These are phyloP conservation scores for Sceliomorpha sp. DNA, from an alignment of 2,888 invertebrate species.

Conservation along the genomic window DNA sequence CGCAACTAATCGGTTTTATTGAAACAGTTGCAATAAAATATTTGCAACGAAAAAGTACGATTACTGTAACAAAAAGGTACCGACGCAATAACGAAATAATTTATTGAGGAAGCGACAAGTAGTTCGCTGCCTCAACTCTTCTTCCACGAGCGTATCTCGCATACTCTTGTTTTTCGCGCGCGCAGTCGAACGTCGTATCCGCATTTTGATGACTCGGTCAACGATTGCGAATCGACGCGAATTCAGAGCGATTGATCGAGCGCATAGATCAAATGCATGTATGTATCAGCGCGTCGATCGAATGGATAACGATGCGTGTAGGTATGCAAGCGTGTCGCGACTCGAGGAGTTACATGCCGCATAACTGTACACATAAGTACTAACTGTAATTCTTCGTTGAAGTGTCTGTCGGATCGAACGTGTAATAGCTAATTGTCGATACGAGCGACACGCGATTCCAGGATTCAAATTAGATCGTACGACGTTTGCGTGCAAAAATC, in stretches of 20 bases:
- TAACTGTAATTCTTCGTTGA: slow-evolving; percentile 62
- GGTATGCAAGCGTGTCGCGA: slow-evolving; percentile 38
- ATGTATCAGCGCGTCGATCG: slow-evolving; percentile 19
- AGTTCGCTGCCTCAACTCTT: too few relatives aligned
- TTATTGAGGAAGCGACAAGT: too few relatives aligned
- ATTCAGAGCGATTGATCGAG: slow-evolving; percentile 21
- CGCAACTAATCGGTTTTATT: too few relatives aligned
- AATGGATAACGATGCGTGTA: slow-evolving; percentile 35
- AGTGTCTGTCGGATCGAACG: slow-evolving; percentile 50
- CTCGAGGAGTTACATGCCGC: slow-evolving; percentile 40
- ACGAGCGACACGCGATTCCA: slow-evolving; percentile 30
- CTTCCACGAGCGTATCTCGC: too few relatives aligned
- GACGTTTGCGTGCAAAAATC: background rate
- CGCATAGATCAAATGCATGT: slow-evolving; percentile 24
- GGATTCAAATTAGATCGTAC: slow-evolving; percentile 6
- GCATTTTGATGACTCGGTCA: background rate
- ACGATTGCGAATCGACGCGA: background rate
- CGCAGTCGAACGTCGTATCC: background rate
- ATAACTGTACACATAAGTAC: slow-evolving; percentile 64
- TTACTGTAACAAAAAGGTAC: too few relatives aligned
- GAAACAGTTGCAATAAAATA: too few relatives aligned
- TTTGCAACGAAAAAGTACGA: too few relatives aligned
- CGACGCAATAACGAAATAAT: too few relatives aligned
- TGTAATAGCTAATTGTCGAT: slow-evolving; percentile 62
- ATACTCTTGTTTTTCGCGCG: too few relatives aligned